phyloP scores from a whole-genome alignment of 2,888 invertebrate species.

The Limnephilus rhombicus region DNA sequence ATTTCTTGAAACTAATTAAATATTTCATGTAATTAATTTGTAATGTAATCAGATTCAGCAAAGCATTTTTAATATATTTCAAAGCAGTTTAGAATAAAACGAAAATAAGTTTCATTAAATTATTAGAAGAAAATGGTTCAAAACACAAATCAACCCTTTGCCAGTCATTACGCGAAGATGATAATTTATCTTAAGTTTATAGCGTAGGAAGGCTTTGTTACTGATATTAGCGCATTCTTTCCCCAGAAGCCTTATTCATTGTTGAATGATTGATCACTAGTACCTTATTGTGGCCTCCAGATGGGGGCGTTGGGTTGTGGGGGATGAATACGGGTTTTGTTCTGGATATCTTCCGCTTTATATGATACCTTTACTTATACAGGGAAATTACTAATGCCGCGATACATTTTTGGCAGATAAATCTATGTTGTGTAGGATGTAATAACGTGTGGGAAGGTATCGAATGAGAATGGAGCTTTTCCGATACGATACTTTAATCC shows the following conservation, averaged over 20 bases:
- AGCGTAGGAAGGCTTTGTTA: slow-evolving; percentile 5
- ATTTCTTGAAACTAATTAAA: not conserved
- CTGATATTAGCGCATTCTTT: slow-evolving; percentile 46
- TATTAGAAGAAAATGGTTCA: not conserved
- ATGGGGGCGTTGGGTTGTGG: slow-evolving; percentile 34
- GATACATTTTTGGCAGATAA: not conserved
- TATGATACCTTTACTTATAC: slow-evolving; percentile 33
- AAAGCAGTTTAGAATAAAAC: not conserved
- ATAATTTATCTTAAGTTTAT: slow-evolving; percentile 50
- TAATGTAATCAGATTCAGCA: not conserved
- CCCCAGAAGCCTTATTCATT: slow-evolving; percentile 54
- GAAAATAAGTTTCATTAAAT: not conserved
- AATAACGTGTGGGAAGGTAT: slow-evolving; percentile 24
- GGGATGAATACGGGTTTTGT: not conserved
- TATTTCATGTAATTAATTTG: not conserved
- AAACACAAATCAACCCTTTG: slow-evolving; percentile 43
- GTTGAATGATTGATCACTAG: slow-evolving; percentile 63
- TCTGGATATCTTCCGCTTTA: not conserved
- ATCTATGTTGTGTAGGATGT: not conserved
- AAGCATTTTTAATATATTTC: not conserved
- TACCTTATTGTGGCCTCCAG: slow-evolving; percentile 58
- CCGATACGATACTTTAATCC: slow-evolving; percentile 22
- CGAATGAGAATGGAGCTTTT: slow-evolving; percentile 11
- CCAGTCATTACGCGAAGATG: slow-evolving; percentile 23
- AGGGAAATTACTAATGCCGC: slow-evolving; percentile 61